Evolutionary conservation across 2,113 vertebrate species (phyloP).

Genomic region (Erinaceus europaeus): DNA sequence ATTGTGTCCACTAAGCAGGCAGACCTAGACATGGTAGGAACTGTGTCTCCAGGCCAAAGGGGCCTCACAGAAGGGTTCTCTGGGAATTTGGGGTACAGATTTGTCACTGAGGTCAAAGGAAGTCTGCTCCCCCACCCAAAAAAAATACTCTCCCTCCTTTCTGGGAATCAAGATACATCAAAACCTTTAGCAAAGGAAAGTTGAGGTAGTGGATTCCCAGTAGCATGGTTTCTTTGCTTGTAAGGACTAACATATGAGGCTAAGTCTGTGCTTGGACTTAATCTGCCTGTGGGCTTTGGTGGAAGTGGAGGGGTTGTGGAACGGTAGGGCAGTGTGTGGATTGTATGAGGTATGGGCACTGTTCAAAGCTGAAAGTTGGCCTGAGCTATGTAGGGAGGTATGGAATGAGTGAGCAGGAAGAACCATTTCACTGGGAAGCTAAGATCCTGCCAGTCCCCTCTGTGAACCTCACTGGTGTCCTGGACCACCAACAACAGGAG

Average conservation of each 20-base stretch:
- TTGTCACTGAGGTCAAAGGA: not conserved
- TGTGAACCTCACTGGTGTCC: not conserved
- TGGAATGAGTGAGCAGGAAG: not conserved
- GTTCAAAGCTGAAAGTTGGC: slow-evolving; percentile 18
- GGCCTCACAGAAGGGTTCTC: not conserved
- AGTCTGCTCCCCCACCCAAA: not conserved
- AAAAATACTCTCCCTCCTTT: not conserved
- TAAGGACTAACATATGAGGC: not conserved
- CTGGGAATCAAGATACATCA: not conserved
- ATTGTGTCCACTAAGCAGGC: slow-evolving; percentile 18
- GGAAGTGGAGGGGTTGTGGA: not conserved
- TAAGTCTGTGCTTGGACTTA: not conserved
- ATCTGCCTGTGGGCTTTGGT: not conserved
- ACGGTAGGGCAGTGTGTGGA: not conserved
- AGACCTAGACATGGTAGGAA: slow-evolving; percentile 10
- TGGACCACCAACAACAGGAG: not conserved
- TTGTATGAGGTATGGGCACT: slow-evolving; percentile 1
- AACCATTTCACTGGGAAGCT: slow-evolving; percentile 2
- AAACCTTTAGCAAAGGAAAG: slow-evolving; percentile 25
- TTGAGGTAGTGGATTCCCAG: not conserved
- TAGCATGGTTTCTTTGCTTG: slow-evolving; percentile 5
- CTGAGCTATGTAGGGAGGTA: not conserved
- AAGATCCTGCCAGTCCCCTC: not conserved
- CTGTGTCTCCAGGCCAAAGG: not conserved
- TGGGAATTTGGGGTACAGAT: not conserved